Conservation (phyloP, 2,113 vertebrate genomes). For the Cichladusa arquata region DNA sequence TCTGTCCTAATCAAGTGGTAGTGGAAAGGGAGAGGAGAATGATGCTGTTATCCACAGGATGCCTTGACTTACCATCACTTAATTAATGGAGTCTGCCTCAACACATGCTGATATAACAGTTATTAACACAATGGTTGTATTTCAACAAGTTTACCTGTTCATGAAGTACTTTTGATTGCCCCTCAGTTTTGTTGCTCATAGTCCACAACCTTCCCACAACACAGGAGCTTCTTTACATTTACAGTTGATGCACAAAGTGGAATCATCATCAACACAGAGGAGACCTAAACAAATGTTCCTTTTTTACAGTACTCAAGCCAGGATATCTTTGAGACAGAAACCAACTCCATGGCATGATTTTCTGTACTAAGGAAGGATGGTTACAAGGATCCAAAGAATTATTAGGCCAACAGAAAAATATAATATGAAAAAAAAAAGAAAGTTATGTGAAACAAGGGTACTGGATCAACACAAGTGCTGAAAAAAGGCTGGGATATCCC, state of each 20-base stretch:
- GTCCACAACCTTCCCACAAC: not conserved
- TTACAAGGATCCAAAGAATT: not conserved
- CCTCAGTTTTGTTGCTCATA: not conserved
- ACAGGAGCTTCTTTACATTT: not conserved
- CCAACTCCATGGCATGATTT: not conserved
- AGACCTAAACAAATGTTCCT: not conserved
- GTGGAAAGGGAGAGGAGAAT: not conserved
- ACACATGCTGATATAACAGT: not conserved
- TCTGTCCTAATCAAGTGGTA: not conserved
- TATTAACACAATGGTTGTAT: not conserved
- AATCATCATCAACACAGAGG: not conserved
- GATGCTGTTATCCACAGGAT: not conserved
- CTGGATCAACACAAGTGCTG: not conserved
- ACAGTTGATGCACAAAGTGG: not conserved
- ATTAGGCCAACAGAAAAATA: not conserved
- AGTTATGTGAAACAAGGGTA: not conserved
- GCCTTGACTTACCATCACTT: not conserved
- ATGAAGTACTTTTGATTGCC: not conserved
- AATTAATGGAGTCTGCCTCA: not conserved
- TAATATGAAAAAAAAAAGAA: not conserved
- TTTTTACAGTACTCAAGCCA: not conserved
- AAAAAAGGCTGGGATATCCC: not conserved
- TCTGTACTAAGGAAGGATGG: not conserved
- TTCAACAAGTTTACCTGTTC: not conserved
- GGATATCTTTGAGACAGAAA: not conserved